Evolutionary conservation across 2,113 vertebrate genomes (phyloP), one percentile per base, ranked within the genome.

Genomic region (Lophius piscatorius): DNA sequence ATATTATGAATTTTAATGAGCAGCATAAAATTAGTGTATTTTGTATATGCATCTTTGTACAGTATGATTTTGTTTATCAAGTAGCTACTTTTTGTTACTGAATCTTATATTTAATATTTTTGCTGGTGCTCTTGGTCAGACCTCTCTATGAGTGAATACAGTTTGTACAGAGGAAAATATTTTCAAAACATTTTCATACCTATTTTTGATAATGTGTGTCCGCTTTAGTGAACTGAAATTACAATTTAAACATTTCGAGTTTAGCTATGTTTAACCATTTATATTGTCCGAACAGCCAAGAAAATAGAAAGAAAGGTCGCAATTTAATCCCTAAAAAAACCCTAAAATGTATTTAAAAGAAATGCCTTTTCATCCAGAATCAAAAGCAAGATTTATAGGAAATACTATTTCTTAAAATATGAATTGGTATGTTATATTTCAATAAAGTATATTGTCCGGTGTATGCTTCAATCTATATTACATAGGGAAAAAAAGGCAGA

Each of bases 21-120:
- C 78, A 89, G 80, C 88, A 88, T 79, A 84, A 80, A 86, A 88
- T 85, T 76, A 69, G 86, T 85, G 83, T 91, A 90, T 90, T 87
- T 91, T 93, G 74, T 91, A 70, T 90, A 73, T 93, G 84, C 90
- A 90, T 91, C 84, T 91, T 79, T 93, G 88, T 92, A 92, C 91
- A 92, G 91, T 89, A 89, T 91, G 90, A 87, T 88, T 79, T 82
- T 81, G 63, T 80, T 80, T 87, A 76, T 71, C 67, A 72, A 80
- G 57, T 75, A 78, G 62, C 41, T 79, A 35, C 41, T 60, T 81
- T 81, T 78, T 23, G 46, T 74, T 63, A 68, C 41, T 67, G 60
- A 75, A 74, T 76, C 72, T 78, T 40, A 56, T 85, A 85, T 88
- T 90, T 89, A 85, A 91, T 81, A 67, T 71, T 83, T 79, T 84